Evolutionary conservation across 2,888 invertebrate genomes (phyloP).

Genomic region (Epicampocera succincta): DNA sequence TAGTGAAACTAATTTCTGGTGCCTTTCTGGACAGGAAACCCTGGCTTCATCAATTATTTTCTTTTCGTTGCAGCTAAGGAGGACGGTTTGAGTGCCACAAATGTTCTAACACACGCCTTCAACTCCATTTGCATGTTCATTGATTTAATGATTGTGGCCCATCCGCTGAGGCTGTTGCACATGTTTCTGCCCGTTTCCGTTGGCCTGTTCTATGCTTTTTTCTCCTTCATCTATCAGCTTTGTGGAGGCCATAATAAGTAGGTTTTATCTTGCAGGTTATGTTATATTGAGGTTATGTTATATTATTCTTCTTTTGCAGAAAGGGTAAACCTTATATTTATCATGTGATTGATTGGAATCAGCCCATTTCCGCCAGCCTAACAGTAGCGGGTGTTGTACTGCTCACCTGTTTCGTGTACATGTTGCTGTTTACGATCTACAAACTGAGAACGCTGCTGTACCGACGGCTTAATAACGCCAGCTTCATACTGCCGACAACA

Average conservation of each 20-base stretch:
- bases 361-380: constrained; percentile 82
- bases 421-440: constrained; percentile 77
- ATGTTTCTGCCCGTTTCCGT: constrained; percentile 85
- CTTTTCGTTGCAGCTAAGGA: constrained; percentile 80
- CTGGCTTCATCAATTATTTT: background rate
- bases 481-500: constrained; percentile 76
- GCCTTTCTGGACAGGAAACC: no score
- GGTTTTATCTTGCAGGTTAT: constrained; percentile 65
- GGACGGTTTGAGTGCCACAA: constrained; percentile 82
- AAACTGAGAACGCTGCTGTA: constrained; percentile 77
- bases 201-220: constrained; percentile 83
- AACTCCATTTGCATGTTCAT: constrained; percentile 89
- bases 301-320: constrained; percentile 76
- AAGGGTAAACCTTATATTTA: constrained; percentile 87
- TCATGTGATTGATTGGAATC: constrained; percentile 88
- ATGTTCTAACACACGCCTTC: constrained; percentile 88
- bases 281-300: background rate
- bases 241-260: constrained; percentile 85
- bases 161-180: constrained; percentile 87
- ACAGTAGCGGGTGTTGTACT: constrained; percentile 77
- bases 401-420: constrained; percentile 77
- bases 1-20: constrained; percentile 48
- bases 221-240: constrained; percentile 84
- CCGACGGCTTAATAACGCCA: constrained; percentile 73
- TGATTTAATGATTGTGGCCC: constrained; percentile 87